phyloP scores from a whole-genome alignment of 2,113 vertebrate genomes.

The Athene cunicularia region DNA sequence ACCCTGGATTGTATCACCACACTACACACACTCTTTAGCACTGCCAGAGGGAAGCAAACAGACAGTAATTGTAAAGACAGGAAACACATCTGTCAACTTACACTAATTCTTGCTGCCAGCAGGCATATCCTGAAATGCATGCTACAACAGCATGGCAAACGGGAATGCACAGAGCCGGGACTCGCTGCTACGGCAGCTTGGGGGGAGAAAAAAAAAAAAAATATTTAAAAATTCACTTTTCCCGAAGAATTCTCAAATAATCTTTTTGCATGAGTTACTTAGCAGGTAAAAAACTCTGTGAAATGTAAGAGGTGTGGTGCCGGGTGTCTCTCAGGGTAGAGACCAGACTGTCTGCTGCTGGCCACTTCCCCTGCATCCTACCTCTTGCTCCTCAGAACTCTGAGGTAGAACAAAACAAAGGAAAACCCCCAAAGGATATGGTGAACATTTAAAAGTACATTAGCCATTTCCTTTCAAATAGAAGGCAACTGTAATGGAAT shows the following conservation, averaged over 20 bases:
- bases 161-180: fast-evolving
- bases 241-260: neutral
- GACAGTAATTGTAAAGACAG: conserved; percentile 62
- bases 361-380: neutral
- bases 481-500: neutral
- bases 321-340: neutral
- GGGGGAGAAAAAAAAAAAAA: neutral
- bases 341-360: neutral
- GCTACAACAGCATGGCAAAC: neutral
- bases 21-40: conserved; percentile 35
- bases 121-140: conserved; percentile 36
- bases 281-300: neutral
- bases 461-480: conserved; percentile 3
- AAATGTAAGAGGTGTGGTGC: neutral
- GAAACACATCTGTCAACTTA: conserved; percentile 67
- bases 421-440: neutral
- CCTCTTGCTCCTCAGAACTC: neutral
- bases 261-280: neutral
- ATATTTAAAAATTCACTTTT: neutral
- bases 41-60: conserved; percentile 59
- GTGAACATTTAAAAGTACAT: neutral
- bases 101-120: conserved; percentile 56
- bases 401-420: neutral
- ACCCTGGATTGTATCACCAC: conserved; percentile 10
- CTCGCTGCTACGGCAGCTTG: neutral